A percentile compares a stretch with the other conserved stretches of the same genome.
Evolutionary conservation across 2,113 vertebrate genomes (phyloP).

Genomic region (Zosterops lateralis): DNA sequence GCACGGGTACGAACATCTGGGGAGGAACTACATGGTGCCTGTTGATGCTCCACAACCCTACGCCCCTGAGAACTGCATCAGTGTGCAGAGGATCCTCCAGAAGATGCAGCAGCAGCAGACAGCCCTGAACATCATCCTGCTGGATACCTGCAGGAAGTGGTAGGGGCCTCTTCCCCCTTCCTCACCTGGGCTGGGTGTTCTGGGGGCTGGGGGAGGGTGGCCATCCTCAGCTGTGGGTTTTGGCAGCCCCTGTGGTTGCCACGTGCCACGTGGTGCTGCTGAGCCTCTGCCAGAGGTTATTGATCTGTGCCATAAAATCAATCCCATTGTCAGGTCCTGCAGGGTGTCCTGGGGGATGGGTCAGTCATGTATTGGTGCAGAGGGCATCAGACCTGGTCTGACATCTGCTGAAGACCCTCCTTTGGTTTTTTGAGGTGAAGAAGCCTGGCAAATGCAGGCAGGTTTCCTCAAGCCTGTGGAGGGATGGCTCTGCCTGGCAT

Average conservation of each 20-base stretch:
- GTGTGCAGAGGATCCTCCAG: slow-evolving; percentile 83
- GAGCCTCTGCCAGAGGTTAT: background rate
- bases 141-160: slow-evolving; percentile 85
- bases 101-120: slow-evolving; percentile 83
- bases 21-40: slow-evolving; percentile 87
- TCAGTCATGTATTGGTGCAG: accelerated
- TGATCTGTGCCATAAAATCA: background rate
- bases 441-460: background rate
- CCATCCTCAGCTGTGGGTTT: background rate
- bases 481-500: background rate
- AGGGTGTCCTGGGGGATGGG: background rate
- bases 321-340: background rate
- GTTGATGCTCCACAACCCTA: slow-evolving; percentile 85
- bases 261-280: accelerated
- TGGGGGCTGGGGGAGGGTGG: accelerated
- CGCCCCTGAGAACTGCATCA: slow-evolving; percentile 80
- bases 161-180: background rate
- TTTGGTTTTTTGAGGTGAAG: background rate
- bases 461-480: background rate
- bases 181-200: accelerated
- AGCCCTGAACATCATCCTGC: slow-evolving; percentile 79
- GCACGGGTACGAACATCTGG: slow-evolving; percentile 81
- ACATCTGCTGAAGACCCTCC: background rate
- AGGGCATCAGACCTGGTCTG: background rate
- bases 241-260: background rate